Percentiles rank a stretch among this genome's conserved stretches.
phyloP scores from a whole-genome alignment of 2,113 vertebrate genomes.

The Euleptes europaea region DNA sequence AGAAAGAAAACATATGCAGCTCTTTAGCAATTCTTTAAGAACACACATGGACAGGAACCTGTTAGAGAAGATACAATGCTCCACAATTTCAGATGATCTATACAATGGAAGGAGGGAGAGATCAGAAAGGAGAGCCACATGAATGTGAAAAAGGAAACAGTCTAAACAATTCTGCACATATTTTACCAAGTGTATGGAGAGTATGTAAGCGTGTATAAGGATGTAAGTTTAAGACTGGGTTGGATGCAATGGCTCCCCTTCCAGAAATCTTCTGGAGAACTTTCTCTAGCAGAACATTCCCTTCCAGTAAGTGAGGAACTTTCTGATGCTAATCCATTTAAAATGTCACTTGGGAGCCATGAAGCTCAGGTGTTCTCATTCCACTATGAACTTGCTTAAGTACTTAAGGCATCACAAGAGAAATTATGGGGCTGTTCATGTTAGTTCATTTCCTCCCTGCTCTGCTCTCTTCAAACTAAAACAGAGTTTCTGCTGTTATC shows the following conservation, averaged over 20 bases:
- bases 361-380: not conserved
- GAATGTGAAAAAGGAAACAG: not conserved
- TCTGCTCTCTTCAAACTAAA: not conserved
- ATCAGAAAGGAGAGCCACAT: not conserved
- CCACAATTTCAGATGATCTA: not conserved
- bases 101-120: not conserved
- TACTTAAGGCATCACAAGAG: not conserved
- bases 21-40: not conserved
- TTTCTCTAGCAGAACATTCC: no score
- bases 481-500: no score
- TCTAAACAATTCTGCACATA: not conserved
- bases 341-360: not conserved
- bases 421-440: not conserved
- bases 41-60: not conserved
- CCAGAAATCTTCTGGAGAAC: no score
- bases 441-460: not conserved
- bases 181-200: not conserved
- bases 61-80: not conserved
- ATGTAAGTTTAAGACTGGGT: not conserved
- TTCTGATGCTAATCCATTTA: not conserved
- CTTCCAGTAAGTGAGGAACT: no score
- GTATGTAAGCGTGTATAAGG: not conserved
- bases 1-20: not conserved
- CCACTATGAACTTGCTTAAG: not conserved
- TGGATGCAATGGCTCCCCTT: no score